Base-by-base conservation (phyloP, 1,140 invertebrate species). In the Sitophilus oryzae region DNA sequence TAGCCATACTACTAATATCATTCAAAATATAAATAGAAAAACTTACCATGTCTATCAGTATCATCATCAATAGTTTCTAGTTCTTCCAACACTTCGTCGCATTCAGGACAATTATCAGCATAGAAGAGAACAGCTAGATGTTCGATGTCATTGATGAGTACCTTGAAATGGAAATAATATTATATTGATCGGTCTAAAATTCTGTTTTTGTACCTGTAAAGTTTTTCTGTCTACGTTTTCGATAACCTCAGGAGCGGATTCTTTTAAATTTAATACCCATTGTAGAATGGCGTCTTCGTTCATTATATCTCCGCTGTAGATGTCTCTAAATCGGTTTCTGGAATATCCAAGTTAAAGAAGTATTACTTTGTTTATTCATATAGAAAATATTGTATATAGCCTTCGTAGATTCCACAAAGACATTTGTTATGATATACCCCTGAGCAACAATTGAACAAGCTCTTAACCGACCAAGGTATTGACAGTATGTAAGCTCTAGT, bases 21-120 rank as follows among this genome's bases (percentile, higher is more conserved):
- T n/a, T n/a, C n/a, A n/a, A n/a, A n/a, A n/a, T n/a, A n/a, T n/a
- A n/a, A n/a, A n/a, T n/a, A n/a, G n/a, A 19, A 42, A 21, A 42
- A 9, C 3, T 44, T 36, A 52, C 90, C 90, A 63, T 91, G 85
- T 64, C 91, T 85, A 67, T 95, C 91, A 6, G 91, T 91, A 61
- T 94, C 91, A 72, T 95, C 92, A 66, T 95, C 92, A 66, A 96
- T 95, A 30, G 89, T 93, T 75, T 96, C 93, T 54, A 96, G 73
- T 65, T 94, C 90, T 63, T 91, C 84, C 15, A 96, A 73, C 57
- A 95, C 86, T 59, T 85, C 83, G 43, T 83, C 79, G 68, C 91
- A 95, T 8, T 84, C 81, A 52, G 87, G 81, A 66, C 87, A 90
- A 64, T 93, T 87, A 67, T 89, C 88, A 73, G 85, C 80, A 90